Conservation (phyloP, 1,140 invertebrate genomes). For the Drosophila quadrilineata region DNA sequence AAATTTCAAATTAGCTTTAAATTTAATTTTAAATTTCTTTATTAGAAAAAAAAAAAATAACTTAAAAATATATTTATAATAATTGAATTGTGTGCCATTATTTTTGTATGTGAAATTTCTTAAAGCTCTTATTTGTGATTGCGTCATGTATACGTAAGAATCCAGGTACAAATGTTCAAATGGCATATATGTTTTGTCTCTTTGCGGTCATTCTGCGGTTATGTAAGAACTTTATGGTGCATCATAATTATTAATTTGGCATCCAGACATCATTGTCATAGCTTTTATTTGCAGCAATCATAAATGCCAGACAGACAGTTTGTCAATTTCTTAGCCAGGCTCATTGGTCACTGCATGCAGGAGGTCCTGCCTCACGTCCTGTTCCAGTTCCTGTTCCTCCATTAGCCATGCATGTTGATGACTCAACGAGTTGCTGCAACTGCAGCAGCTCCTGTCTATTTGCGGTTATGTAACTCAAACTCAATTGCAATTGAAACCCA, state of each 20-base stretch:
- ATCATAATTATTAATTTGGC: slow-evolving; percentile 71
- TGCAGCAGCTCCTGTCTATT: too few species aligned
- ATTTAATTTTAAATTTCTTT: too few species aligned
- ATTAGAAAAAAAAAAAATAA: too few species aligned
- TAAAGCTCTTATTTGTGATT: too few species aligned
- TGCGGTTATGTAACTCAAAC: slow-evolving; percentile 67
- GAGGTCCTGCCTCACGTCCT: background rate
- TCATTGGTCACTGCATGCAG: background rate
- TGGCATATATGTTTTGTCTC: too few species aligned
- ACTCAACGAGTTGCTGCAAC: slow-evolving; percentile 54
- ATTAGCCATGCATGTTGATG: slow-evolving; percentile 44
- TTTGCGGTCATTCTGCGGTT: slow-evolving; percentile 13
- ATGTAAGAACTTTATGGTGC: slow-evolving; percentile 57
- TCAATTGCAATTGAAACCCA: slow-evolving; percentile 47
- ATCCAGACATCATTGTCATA: slow-evolving; percentile 65
- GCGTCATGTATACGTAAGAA: too few species aligned
- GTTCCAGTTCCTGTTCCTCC: background rate
- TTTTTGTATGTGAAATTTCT: too few species aligned
- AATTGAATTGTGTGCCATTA: too few species aligned
- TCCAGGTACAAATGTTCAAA: too few species aligned
- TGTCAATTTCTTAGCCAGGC: slow-evolving; percentile 24
- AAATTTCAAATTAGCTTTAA: too few species aligned
- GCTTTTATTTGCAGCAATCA: slow-evolving; percentile 72
- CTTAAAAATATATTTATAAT: too few species aligned
- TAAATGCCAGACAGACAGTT: slow-evolving; percentile 48